A percentile compares a stretch with the other conserved stretches of the same genome.
Evolutionary conservation across 2,113 vertebrate species (phyloP).

Genomic region (Scomber scombrus): DNA sequence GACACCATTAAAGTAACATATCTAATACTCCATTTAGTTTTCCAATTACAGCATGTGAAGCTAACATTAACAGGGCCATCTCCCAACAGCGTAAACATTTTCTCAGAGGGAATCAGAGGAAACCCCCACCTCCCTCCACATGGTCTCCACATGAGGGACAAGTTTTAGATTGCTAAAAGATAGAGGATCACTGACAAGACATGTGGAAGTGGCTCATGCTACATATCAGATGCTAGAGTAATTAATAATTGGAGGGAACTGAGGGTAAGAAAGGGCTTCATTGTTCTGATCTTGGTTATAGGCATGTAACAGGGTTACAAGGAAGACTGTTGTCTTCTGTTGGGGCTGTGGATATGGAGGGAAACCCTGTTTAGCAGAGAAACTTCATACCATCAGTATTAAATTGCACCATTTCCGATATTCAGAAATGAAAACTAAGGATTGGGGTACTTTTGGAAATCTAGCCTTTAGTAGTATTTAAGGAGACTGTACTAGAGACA

Average conservation of each 20-base stretch:
- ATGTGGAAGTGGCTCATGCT: neutral
- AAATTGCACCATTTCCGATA: neutral
- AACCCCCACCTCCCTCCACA: no score
- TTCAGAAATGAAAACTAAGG: neutral
- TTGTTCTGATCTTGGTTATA: neutral
- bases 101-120: neutral
- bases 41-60: neutral
- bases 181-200: neutral
- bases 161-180: neutral
- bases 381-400: neutral
- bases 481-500: neutral
- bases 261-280: neutral
- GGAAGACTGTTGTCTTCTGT: constrained; percentile 19
- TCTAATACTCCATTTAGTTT: constrained; percentile 19
- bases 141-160: neutral
- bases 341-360: neutral
- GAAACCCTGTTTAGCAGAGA: neutral
- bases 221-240: constrained; percentile 2
- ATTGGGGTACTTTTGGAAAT: neutral
- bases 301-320: neutral
- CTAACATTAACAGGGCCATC: neutral
- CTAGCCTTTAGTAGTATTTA: neutral
- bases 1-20: constrained; percentile 9
- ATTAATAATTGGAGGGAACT: neutral
- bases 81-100: constrained; percentile 26